Evolutionary conservation across 2,888 invertebrate species (phyloP), one percentile per base, ranked within the genome.

Genomic region (Acleris laterana): DNA sequence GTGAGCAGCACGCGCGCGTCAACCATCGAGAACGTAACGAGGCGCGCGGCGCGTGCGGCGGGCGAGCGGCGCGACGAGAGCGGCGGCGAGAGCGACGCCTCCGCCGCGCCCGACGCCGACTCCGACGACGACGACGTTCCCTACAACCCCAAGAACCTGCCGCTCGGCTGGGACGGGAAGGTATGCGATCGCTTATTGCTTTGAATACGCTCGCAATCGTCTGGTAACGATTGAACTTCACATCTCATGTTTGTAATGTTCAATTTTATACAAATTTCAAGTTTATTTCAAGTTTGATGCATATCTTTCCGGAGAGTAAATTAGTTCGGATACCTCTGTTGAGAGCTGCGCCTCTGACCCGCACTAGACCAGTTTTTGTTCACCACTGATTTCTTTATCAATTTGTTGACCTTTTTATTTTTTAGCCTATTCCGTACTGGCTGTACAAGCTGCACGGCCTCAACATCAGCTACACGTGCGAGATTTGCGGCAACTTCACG

Each of bases 131-230:
- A 97, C 81, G 98, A 99, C 81, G 98, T 99, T 42, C 99, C 99
- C 0, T 99, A 99, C 87, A 99, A 99, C 93, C 99, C 99, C 0
- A 99, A 99, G 91, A 99, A 99, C 92, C 92, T 99, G 63, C 99
- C 99, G 0, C 95, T 99, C 0, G 99, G 99, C 0, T 99, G 99
- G 99, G 99, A 99, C 89, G 99, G 99, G 63, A 99, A 99, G 93
- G 96, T 96, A 80, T 7, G 62, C 63, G 57, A 59, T 17, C 62
- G 25, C 48, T 32, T 25, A 56, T 22, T 42, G 16, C 16, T 16
- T 42, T 13, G 13, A 5, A 4, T 4, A 16, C 42, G 16, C 25
- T 42, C 42, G 11, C 42, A 0, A 13, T 42, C 11, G 25, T 25
- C 25, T 1, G 25, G 5, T 25, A 1, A 1, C 1, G 25, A 5